phyloP scores from a whole-genome alignment of 1,140 invertebrate species.

The Octopus bimaculoides region DNA sequence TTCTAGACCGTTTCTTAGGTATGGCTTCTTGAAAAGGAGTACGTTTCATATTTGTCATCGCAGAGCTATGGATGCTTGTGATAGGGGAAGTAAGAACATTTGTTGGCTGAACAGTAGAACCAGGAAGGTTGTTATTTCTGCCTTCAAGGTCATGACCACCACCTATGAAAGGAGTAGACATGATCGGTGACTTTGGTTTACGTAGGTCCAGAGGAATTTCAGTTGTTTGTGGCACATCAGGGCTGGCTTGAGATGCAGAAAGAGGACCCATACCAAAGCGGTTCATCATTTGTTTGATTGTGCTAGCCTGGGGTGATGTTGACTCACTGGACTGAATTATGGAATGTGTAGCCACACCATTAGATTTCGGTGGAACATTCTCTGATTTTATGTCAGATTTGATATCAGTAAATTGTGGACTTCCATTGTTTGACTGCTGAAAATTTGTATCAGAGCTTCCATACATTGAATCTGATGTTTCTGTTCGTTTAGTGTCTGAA shows the following conservation, averaged over 20 bases:
- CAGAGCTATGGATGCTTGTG: background rate
- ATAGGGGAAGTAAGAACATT: background rate
- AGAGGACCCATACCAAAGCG: constrained; percentile 26
- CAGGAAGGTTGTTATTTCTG: background rate
- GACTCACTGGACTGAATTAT: constrained; percentile 40
- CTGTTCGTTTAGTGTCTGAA: background rate
- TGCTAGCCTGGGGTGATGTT: constrained; percentile 22
- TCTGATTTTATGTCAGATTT: constrained; percentile 19
- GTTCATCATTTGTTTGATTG: constrained; percentile 33
- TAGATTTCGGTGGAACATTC: constrained; percentile 9
- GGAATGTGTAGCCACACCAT: constrained; percentile 26
- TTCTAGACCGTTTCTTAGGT: constrained; percentile 68
- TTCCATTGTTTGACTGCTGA: constrained; percentile 20
- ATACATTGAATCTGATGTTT: constrained; percentile 12
- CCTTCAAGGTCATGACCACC: constrained; percentile 19
- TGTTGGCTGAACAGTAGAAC: background rate
- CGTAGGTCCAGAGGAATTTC: constrained; percentile 44
- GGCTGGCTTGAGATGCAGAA: background rate
- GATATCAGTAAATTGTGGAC: constrained; percentile 17
- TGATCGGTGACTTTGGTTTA: constrained; percentile 37
- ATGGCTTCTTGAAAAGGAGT: constrained; percentile 34
- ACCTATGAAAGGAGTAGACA: constrained; percentile 13
- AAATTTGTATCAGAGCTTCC: constrained; percentile 21
- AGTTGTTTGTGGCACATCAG: background rate
- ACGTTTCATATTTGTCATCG: constrained; percentile 17